Conservation (phyloP, 1,140 invertebrate genomes). For the Drosophila arizonae region DNA sequence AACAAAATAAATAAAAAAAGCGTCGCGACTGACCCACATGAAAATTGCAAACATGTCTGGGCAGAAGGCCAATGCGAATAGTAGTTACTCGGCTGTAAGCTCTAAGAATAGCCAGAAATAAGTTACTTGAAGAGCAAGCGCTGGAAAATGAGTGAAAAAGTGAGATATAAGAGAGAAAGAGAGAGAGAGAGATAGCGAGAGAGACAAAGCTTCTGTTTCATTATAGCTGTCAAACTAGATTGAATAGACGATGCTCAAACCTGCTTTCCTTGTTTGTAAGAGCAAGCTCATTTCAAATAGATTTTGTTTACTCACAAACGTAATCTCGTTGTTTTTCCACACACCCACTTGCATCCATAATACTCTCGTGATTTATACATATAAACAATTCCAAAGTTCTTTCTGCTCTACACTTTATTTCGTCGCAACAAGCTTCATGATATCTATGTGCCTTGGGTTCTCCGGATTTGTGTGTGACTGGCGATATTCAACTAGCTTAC, state of each 20-base stretch:
- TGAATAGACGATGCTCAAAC: too few species aligned
- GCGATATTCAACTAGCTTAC: too few species aligned
- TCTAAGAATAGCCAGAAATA: background rate
- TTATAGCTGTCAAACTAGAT: too few species aligned
- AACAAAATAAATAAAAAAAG: conserved; percentile 3
- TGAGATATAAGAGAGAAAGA: background rate
- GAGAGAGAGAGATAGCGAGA: background rate
- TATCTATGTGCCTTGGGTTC: too few species aligned
- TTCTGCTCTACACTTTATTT: background rate
- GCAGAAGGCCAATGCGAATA: background rate
- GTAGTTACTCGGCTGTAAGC: background rate
- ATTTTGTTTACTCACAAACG: too few species aligned
- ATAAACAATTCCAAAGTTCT: too few species aligned
- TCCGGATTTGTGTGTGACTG: too few species aligned
- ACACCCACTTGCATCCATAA: too few species aligned
- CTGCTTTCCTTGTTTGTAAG: too few species aligned
- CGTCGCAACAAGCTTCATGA: background rate
- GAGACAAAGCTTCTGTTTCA: background rate
- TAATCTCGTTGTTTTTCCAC: too few species aligned
- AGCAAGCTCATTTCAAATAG: too few species aligned
- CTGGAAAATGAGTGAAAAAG: background rate
- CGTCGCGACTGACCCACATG: conserved; percentile 11
- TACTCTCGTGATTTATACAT: too few species aligned
- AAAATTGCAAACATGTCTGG: background rate
- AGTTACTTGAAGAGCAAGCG: background rate